Evolutionary conservation across 2,797 vertebrate genomes (phyloP).

Genomic region (Glossophaga mutica): DNA sequence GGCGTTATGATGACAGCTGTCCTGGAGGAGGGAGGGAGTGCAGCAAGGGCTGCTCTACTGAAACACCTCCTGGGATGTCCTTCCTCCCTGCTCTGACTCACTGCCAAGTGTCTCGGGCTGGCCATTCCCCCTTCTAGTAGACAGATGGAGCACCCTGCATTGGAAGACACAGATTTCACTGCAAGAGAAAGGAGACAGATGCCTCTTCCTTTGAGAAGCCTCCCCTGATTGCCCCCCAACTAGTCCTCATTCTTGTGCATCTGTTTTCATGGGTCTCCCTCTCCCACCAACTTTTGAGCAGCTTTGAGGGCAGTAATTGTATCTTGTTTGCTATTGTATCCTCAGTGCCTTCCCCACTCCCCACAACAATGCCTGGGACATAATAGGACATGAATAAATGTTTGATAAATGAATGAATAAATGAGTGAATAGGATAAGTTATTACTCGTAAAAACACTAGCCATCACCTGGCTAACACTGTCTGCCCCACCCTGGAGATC

Average conservation of each 20-base stretch:
- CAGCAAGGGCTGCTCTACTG: rapidly evolving
- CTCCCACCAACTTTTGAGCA: background rate
- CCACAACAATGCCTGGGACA: background rate
- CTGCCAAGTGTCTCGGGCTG: background rate
- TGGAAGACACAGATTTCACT: background rate
- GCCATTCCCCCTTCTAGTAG: background rate
- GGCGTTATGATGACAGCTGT: rapidly evolving
- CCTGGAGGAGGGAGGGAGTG: background rate
- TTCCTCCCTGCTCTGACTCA: background rate
- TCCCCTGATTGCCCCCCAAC: background rate
- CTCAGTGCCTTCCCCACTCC: background rate
- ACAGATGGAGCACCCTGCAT: rapidly evolving
- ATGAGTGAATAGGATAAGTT: background rate
- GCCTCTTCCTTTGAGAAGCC: background rate
- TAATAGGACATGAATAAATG: background rate
- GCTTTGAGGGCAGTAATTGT: background rate
- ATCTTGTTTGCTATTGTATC: background rate
- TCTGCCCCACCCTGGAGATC: too few species aligned
- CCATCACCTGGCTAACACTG: too few species aligned
- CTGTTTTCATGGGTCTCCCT: background rate
- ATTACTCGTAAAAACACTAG: background rate
- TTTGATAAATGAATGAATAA: background rate
- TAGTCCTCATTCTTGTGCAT: background rate
- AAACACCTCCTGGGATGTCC: too few species aligned
- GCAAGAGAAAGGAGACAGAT: too few species aligned